These are phyloP conservation scores for Drosophila nasuta DNA, from an alignment of 1,140 invertebrate genomes.

Conservation along the genomic window DNA sequence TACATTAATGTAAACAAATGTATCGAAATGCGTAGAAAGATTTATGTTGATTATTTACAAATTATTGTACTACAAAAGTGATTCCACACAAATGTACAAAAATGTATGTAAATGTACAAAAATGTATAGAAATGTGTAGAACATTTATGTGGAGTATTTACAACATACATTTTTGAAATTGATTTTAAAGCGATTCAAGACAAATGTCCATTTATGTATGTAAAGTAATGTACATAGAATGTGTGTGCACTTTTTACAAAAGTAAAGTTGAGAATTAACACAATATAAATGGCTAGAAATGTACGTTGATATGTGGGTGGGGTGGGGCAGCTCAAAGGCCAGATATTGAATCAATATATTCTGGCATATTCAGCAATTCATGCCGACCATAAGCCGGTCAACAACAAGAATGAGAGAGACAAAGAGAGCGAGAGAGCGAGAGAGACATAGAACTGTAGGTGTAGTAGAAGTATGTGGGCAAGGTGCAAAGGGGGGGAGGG, in stretches of 20 bases:
- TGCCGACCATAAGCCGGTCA: neutral
- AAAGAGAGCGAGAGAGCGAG: neutral
- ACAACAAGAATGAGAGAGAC: neutral
- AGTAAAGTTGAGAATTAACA: no score
- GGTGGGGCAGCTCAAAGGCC: neutral
- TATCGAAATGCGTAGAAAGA: no score
- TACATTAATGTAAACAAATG: no score
- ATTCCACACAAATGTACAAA: neutral
- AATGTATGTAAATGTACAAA: constrained; percentile 12
- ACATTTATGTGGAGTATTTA: no score
- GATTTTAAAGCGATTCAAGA: no score
- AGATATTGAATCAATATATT: neutral
- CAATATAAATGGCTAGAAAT: neutral
- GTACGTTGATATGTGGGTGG: neutral
- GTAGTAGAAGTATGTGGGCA: neutral
- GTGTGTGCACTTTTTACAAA: no score
- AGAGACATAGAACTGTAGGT: neutral
- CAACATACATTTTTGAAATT: no score
- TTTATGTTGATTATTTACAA: no score
- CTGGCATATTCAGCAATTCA: neutral
- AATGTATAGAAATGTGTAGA: neutral
- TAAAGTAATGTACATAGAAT: no score
- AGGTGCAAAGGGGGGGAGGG: no score
- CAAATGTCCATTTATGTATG: no score
- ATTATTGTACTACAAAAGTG: no score